Evolutionary conservation across 2,797 vertebrate genomes (phyloP).

Genomic region (Thamnophis elegans): DNA sequence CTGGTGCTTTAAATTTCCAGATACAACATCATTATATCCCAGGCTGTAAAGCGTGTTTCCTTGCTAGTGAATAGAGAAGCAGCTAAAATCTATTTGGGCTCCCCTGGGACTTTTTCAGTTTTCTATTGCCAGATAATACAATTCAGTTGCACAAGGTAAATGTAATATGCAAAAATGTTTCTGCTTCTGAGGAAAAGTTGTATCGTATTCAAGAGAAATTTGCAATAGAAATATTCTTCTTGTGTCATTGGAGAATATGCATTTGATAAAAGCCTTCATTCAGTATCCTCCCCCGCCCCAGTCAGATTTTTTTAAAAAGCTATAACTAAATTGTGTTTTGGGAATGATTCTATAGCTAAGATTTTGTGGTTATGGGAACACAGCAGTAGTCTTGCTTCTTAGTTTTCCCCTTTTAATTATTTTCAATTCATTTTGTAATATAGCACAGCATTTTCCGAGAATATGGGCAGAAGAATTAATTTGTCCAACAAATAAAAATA

Average conservation of each 20-base stretch:
- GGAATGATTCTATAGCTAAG: not conserved
- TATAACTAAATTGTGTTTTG: not conserved
- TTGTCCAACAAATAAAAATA: not conserved
- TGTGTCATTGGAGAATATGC: not conserved
- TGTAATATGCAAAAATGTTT: conserved; percentile 4
- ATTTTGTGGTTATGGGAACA: not conserved
- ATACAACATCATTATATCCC: conserved; percentile 6
- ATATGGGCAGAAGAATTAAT: not conserved
- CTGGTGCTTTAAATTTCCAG: conserved; percentile 19
- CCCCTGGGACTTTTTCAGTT: not conserved
- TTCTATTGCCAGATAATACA: not conserved
- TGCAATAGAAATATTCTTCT: not conserved
- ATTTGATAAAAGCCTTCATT: conserved; percentile 17
- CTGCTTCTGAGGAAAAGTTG: conserved; percentile 11
- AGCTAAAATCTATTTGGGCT: conserved; percentile 11
- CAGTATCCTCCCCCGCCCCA: not conserved
- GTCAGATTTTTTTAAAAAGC: not conserved
- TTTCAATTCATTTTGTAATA: conserved; percentile 7
- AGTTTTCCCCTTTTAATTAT: not conserved
- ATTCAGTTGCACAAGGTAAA: conserved; percentile 4
- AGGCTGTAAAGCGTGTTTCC: not conserved
- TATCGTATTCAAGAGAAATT: conserved; percentile 3
- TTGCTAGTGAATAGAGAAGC: not conserved
- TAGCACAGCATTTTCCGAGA: not conserved
- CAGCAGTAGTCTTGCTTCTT: not conserved